Percentiles rank a stretch among this genome's conserved stretches.
Evolutionary conservation across 2,797 vertebrate species (phyloP).

Genomic region (Chiroxiphia lanceolata): DNA sequence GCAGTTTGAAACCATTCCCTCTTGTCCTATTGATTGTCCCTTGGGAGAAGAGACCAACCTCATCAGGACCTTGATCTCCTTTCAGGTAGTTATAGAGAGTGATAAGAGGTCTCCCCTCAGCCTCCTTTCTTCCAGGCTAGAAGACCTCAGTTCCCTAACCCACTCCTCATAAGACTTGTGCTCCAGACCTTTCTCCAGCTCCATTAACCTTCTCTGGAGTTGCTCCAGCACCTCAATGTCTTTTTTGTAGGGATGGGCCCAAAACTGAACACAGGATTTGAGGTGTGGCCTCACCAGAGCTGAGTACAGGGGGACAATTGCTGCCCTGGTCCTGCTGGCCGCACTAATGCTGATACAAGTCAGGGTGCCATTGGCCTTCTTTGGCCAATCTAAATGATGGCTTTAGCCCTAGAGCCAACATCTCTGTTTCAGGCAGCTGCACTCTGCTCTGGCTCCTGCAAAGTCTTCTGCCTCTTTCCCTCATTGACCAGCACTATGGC

Average conservation of each 20-base stretch:
- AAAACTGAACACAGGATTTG: not conserved
- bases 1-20: not conserved
- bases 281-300: not conserved
- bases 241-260: not conserved
- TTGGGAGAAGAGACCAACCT: not conserved
- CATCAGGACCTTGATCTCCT: not conserved
- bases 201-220: not conserved
- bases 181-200: not conserved
- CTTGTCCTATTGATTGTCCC: not conserved
- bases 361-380: not conserved
- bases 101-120: not conserved
- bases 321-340: not conserved
- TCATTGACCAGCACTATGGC: fast-evolving
- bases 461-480: not conserved
- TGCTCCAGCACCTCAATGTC: not conserved
- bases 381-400: not conserved
- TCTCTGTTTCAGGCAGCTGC: fast-evolving
- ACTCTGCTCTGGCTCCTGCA: not conserved
- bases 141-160: not conserved
- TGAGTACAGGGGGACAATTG: not conserved
- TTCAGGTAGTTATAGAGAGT: not conserved
- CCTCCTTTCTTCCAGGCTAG: not conserved
- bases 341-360: not conserved
- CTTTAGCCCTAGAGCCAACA: fast-evolving
- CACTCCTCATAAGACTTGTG: not conserved